Evolutionary conservation across 2,797 vertebrate species (phyloP), one percentile per base, ranked within the genome.

Genomic region (Austrolebias charrua): DNA sequence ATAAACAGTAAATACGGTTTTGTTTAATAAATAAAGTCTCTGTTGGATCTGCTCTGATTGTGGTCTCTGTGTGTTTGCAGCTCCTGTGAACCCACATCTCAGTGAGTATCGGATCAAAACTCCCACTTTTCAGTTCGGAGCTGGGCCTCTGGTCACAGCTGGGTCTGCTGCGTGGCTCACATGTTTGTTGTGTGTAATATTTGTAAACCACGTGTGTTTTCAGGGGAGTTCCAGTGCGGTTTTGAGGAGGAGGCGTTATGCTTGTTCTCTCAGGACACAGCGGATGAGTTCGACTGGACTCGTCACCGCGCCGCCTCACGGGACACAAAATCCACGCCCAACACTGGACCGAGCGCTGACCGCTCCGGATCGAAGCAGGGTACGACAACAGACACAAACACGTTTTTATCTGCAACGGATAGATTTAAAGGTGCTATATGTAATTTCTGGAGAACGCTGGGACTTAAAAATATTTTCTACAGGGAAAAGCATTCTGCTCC

Each of bases 181-280:
- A n/a, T 18, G 44, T n/a, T 45, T 45, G 15, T 69, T 59, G 16
- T 74, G 60, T 66, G 33, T 52, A 14, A 33, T 8, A 31, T 31
- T 4, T 33, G 5, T 33, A 33, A 5, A 8, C 5, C 31, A 8
- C 63, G 28, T 73, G 43, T 66, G 43, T 69, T 38, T 84, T 49
- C 88, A 98, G 96, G 93, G 77, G 95, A 98, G 90, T 98, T 98
- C 92, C 95, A 95, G 85, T 98, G 97, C 15, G 93, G 94, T 24
- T 98, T 98, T 75, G 96, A 98, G 86, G 96, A 98, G 1, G 94
- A 96, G 45, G 93, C 94, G 15, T 91, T 98, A 77, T 98, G 97
- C 88, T 93, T 96, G 47, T 98, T 98, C 89, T 94, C 94, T 20
- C 97, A 98, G 92, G 97, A 98, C 15, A 95, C 95, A 72, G 91